A percentile compares a stretch with the other conserved stretches of the same genome.
Conservation (phyloP, 2,797 vertebrate genomes). For the Syndactyla subalaris region DNA sequence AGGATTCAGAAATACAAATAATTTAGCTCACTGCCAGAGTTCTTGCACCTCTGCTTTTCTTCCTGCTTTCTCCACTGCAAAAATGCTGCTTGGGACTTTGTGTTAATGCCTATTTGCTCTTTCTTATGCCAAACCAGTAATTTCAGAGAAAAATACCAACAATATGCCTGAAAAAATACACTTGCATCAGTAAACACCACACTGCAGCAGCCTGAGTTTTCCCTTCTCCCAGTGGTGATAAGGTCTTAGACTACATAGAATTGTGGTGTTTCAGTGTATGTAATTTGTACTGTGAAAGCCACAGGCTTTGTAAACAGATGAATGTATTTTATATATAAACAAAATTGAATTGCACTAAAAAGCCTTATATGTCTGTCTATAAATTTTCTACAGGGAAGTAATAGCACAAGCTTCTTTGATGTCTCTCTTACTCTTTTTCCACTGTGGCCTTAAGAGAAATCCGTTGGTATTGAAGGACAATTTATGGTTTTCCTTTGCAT, state of each 20-base stretch:
- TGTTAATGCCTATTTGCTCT: background rate
- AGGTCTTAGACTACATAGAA: background rate
- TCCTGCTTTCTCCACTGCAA: background rate
- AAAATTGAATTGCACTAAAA: background rate
- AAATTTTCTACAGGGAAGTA: background rate
- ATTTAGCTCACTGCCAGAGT: background rate
- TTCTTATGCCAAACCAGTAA: background rate
- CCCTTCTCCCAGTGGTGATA: background rate
- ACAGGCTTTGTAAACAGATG: background rate
- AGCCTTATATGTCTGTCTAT: no score
- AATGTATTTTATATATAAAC: background rate
- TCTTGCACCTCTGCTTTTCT: background rate
- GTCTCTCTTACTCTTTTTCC: background rate
- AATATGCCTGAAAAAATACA: background rate
- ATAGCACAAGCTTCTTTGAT: background rate
- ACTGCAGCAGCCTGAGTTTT: background rate
- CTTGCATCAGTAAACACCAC: background rate
- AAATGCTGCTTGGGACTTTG: background rate
- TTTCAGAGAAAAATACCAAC: background rate
- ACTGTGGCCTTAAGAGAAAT: background rate
- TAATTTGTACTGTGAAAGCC: background rate
- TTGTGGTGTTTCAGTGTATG: background rate
- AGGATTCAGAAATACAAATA: background rate
- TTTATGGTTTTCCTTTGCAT: background rate
- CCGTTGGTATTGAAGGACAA: background rate